Evolutionary conservation across 2,888 invertebrate genomes (phyloP).

Genomic region (Apodemia zela): DNA sequence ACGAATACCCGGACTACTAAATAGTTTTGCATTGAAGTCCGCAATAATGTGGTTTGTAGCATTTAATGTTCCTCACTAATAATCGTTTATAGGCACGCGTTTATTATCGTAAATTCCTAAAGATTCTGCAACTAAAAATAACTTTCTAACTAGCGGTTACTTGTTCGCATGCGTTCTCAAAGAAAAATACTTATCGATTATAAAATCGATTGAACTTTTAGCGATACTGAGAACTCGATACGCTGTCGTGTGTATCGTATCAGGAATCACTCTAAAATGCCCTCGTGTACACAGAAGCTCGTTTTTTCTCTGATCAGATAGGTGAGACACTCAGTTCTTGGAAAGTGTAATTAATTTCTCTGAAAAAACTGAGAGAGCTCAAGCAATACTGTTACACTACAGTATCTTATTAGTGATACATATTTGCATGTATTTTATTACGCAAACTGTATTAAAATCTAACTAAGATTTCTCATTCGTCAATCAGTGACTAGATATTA

Average conservation of each 20-base stretch:
- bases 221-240: slow-evolving; percentile 18
- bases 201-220: slow-evolving; percentile 16
- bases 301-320: slow-evolving; percentile 49
- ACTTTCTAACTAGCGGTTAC: not conserved
- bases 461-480: no score
- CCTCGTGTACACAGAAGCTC: slow-evolving; percentile 30
- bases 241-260: slow-evolving; percentile 9
- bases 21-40: slow-evolving; percentile 5
- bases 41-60: slow-evolving; percentile 3
- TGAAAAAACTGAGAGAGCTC: slow-evolving; percentile 52
- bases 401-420: not conserved
- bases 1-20: not conserved
- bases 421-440: slow-evolving; percentile 6
- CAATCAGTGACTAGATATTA: no score
- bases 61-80: slow-evolving; percentile 14
- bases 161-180: slow-evolving; percentile 4
- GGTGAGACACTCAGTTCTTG: slow-evolving; percentile 47
- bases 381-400: not conserved
- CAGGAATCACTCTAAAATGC: slow-evolving; percentile 14
- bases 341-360: slow-evolving; percentile 69
- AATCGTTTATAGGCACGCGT: slow-evolving; percentile 6
- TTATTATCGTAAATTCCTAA: not conserved
- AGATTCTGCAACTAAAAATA: slow-evolving; percentile 12
- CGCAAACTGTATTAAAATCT: not conserved
- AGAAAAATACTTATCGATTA: slow-evolving; percentile 18